Evolutionary conservation across 1,140 invertebrate genomes (phyloP).

Genomic region (Phymorhynchus buccinoides): DNA sequence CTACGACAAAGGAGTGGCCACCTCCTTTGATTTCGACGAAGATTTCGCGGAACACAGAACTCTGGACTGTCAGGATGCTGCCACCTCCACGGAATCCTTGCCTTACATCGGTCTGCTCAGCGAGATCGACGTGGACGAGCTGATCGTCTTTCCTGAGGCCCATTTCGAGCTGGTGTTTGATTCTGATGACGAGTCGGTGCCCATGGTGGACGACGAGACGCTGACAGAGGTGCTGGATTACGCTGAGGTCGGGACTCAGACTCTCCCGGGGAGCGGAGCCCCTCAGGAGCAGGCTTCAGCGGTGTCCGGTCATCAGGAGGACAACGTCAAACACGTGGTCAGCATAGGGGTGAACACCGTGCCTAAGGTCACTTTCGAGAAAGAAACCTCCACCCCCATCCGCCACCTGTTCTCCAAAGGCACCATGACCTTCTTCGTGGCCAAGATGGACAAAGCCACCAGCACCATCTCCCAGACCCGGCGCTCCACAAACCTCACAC

Average conservation of each 20-base stretch:
- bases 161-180: constrained; percentile 58
- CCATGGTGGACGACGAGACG: constrained; percentile 63
- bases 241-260: constrained; percentile 62
- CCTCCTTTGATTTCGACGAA: constrained; percentile 54
- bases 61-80: constrained; percentile 57
- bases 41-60: constrained; percentile 36
- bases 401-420: constrained; percentile 62
- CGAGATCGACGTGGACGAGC: constrained; percentile 68
- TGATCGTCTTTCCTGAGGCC: constrained; percentile 64
- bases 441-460: constrained; percentile 65
- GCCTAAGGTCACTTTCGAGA: constrained; percentile 64
- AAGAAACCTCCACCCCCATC: constrained; percentile 64
- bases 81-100: constrained; percentile 68
- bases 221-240: constrained; percentile 48
- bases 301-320: not conserved
- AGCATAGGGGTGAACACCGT: constrained; percentile 63
- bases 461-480: constrained; percentile 54
- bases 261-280: constrained; percentile 14
- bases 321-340: constrained; percentile 45
- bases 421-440: constrained; percentile 65
- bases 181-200: constrained; percentile 47
- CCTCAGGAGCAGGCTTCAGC: not conserved
- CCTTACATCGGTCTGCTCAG: constrained; percentile 68
- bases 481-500: not conserved
- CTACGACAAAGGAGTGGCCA: constrained; percentile 61